phyloP scores from a whole-genome alignment of 2,888 invertebrate genomes.

The Prosopocoilus inquinatus region DNA sequence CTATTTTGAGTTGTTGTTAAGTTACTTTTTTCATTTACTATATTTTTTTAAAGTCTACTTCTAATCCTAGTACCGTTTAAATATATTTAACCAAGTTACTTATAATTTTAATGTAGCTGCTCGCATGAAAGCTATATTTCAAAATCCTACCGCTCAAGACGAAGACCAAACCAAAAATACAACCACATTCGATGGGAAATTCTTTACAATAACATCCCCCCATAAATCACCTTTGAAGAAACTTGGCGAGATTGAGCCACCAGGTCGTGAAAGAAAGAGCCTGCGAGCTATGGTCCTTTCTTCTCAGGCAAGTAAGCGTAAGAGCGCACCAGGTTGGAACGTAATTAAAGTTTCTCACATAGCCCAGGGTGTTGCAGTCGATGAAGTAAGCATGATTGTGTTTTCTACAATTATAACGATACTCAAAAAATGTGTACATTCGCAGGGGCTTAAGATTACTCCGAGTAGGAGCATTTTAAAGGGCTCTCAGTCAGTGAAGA shows the following conservation, averaged over 20 bases:
- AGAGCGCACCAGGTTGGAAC: slow-evolving; percentile 36
- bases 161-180: background rate
- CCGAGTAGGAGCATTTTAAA: slow-evolving; percentile 21
- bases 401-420: background rate
- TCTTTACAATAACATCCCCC: slow-evolving; percentile 10
- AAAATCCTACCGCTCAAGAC: slow-evolving; percentile 7
- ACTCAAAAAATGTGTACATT: background rate
- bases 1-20: no score
- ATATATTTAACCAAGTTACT: no score
- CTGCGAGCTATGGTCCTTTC: slow-evolving; percentile 6
- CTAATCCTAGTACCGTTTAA: no score
- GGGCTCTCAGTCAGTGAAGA: slow-evolving; percentile 2
- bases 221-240: background rate
- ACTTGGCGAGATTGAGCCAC: background rate
- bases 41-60: no score
- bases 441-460: slow-evolving; percentile 5
- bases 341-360: slow-evolving; percentile 37
- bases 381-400: background rate
- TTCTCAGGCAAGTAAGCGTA: slow-evolving; percentile 7
- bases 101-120: slow-evolving; percentile 23
- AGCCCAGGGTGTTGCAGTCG: slow-evolving; percentile 28
- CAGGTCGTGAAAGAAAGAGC: slow-evolving; percentile 6
- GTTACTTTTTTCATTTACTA: no score
- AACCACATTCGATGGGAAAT: slow-evolving; percentile 7
- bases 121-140: slow-evolving; percentile 26